phyloP scores from a whole-genome alignment of 2,797 vertebrate species.

The Mormyrus hasselquistii region DNA sequence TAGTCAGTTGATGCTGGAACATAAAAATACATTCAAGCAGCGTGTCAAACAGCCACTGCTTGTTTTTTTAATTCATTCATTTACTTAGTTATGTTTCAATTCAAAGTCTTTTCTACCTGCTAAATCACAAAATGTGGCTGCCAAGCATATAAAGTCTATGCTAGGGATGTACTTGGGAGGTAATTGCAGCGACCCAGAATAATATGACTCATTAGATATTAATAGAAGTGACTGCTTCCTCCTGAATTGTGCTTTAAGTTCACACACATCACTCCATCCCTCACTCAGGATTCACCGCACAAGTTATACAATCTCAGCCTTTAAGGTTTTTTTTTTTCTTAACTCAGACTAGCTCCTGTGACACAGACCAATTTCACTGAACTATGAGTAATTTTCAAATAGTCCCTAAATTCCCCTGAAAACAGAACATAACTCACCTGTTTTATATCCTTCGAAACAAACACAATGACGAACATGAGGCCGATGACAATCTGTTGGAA shows the following conservation, averaged over 20 bases:
- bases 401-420: background rate
- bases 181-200: background rate
- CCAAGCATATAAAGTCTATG: background rate
- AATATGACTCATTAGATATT: background rate
- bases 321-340: background rate
- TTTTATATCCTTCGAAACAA: conserved; percentile 27
- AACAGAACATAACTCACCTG: conserved; percentile 19
- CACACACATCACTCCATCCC: background rate
- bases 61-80: background rate
- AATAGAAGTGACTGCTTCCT: background rate
- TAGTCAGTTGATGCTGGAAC: background rate
- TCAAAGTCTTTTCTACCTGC: background rate
- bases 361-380: background rate
- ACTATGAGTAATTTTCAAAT: background rate
- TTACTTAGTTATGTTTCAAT: background rate
- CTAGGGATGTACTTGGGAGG: background rate
- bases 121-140: background rate
- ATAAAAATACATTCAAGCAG: background rate
- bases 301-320: background rate
- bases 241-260: background rate
- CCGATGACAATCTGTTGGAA: conserved; percentile 10
- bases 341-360: background rate
- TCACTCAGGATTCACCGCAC: background rate
- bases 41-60: background rate
- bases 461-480: background rate